A percentile compares a stretch with the other conserved stretches of the same genome.
Evolutionary conservation across 2,888 invertebrate genomes (phyloP).

Genomic region (Helobdella robusta): DNA sequence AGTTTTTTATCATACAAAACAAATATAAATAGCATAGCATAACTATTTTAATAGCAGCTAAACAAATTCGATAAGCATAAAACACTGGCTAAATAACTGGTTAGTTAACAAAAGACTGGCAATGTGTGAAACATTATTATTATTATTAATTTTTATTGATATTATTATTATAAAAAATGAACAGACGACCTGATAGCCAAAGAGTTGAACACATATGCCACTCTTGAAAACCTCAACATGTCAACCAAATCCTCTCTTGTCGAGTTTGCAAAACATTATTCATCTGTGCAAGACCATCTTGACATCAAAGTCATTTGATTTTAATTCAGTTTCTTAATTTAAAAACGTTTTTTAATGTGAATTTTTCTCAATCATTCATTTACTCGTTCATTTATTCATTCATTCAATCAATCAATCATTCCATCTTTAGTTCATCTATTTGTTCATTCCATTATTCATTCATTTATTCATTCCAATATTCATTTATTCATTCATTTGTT

Average conservation of each 20-base stretch:
- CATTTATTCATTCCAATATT: too few relatives aligned
- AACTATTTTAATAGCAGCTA: not conserved
- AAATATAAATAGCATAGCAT: not conserved
- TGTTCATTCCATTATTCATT: too few relatives aligned
- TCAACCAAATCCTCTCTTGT: not conserved
- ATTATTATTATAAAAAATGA: not conserved
- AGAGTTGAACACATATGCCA: conserved; percentile 18
- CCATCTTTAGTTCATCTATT: too few relatives aligned
- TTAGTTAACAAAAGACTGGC: not conserved
- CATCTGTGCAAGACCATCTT: conserved; percentile 20
- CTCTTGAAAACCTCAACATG: not conserved
- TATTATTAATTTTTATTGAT: not conserved
- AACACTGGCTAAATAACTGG: not conserved
- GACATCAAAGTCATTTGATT: conserved; percentile 12
- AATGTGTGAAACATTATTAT: not conserved
- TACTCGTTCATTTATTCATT: too few relatives aligned
- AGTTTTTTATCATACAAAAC: too few relatives aligned
- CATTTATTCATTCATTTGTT: too few relatives aligned
- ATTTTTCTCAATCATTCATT: too few relatives aligned
- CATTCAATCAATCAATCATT: too few relatives aligned
- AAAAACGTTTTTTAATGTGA: too few relatives aligned
- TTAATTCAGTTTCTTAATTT: too few relatives aligned
- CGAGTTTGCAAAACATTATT: conserved; percentile 15
- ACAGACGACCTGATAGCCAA: conserved; percentile 16
- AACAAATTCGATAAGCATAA: not conserved